Evolutionary conservation across 2,888 invertebrate species (phyloP).

Genomic region (Dermolepida albohirtum): DNA sequence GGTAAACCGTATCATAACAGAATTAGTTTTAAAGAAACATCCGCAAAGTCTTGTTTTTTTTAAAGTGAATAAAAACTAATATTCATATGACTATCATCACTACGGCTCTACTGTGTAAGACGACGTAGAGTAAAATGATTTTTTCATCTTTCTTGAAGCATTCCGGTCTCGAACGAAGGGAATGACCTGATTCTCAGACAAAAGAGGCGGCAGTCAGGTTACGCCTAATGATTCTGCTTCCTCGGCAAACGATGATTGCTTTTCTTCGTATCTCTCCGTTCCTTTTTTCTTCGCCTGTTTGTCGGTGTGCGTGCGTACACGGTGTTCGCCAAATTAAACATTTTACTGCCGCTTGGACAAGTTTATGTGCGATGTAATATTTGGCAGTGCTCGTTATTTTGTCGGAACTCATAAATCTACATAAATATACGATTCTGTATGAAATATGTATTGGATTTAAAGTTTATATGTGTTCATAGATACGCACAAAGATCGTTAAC

Average conservation of each 20-base stretch:
- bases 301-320: conserved; percentile 2
- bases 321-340: conserved; percentile 23
- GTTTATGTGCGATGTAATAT: conserved; percentile 29
- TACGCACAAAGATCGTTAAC: neutral
- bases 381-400: conserved; percentile 11
- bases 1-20: no score
- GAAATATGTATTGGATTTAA: neutral
- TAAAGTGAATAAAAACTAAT: no score
- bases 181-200: conserved; percentile 35
- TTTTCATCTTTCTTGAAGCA: conserved; percentile 33
- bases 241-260: conserved; percentile 33
- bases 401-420: conserved; percentile 12
- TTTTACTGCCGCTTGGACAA: conserved; percentile 18
- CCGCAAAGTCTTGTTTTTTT: no score
- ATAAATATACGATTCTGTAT: conserved; percentile 7
- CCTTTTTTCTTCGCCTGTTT: conserved; percentile 6
- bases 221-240: conserved; percentile 35
- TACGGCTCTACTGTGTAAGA: neutral
- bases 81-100: neutral
- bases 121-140: conserved; percentile 10
- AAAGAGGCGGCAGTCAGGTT: conserved; percentile 38
- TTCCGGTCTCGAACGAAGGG: conserved; percentile 33
- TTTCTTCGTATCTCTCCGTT: conserved; percentile 24
- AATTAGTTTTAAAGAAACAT: no score
- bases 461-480: no score